A percentile compares a stretch with the other conserved stretches of the same genome.
Evolutionary conservation across 2,113 vertebrate genomes (phyloP).

Genomic region (Entelurus aequoreus): DNA sequence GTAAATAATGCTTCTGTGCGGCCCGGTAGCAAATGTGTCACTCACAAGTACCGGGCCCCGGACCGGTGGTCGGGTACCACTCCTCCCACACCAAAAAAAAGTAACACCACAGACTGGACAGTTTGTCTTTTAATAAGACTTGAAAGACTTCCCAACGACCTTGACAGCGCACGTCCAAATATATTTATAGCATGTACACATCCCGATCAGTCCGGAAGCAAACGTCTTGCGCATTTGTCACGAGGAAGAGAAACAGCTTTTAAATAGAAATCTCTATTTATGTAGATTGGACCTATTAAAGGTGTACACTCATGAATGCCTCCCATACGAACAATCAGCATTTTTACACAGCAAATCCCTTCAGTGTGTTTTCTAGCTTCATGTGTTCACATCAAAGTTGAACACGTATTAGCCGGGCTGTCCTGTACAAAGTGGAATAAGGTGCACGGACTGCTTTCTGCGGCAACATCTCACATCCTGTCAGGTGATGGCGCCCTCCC

Average conservation of each 20-base stretch:
- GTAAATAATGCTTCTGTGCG: no score
- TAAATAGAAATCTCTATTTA: slow-evolving; percentile 7
- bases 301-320: slow-evolving; percentile 16
- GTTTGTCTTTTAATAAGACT: slow-evolving; percentile 64
- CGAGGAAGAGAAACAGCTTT: neutral
- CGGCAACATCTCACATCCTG: neutral
- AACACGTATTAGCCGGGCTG: slow-evolving; percentile 39
- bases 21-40: no score
- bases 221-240: slow-evolving; percentile 42
- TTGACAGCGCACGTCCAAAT: slow-evolving; percentile 57
- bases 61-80: no score
- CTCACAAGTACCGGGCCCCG: no score
- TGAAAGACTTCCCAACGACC: slow-evolving; percentile 37
- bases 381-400: neutral
- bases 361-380: neutral
- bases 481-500: no score
- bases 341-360: neutral
- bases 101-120: slow-evolving; percentile 39
- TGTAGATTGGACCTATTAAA: neutral
- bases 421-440: slow-evolving; percentile 70
- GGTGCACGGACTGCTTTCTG: slow-evolving; percentile 63
- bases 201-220: slow-evolving; percentile 31
- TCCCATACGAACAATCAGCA: slow-evolving; percentile 33
- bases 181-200: slow-evolving; percentile 54
- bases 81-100: neutral